A percentile compares a stretch with the other conserved stretches of the same genome.
Conservation (phyloP, 1,140 invertebrate genomes). For the Macrobrachium rosenbergii region DNA sequence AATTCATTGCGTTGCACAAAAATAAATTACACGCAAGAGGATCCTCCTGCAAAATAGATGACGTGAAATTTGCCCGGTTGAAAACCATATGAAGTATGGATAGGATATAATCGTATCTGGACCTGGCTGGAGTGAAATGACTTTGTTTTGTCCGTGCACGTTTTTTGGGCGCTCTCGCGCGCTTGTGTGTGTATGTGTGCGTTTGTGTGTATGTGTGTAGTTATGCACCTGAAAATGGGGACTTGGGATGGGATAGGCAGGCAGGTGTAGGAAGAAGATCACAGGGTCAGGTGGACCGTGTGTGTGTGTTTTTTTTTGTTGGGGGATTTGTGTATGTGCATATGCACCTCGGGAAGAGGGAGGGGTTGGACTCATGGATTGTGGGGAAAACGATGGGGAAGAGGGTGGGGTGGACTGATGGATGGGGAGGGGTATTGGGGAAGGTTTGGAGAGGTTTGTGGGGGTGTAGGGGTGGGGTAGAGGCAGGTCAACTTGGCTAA, state of each 20-base stretch:
- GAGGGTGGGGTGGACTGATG: not conserved
- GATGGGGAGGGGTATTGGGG: not conserved
- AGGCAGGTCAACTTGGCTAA: not conserved
- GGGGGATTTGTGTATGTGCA: constrained; percentile 15
- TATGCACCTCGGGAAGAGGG: not conserved
- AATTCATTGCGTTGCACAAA: too few relatives aligned
- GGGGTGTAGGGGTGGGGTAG: not conserved
- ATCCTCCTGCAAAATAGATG: too few relatives aligned
- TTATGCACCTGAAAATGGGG: not conserved
- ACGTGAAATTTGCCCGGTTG: too few relatives aligned
- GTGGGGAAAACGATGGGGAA: not conserved
- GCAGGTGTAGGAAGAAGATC: too few relatives aligned
- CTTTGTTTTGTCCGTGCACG: not conserved
- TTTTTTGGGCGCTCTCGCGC: not conserved
- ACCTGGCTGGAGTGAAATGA: not conserved
- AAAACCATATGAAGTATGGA: too few relatives aligned
- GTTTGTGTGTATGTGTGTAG: constrained; percentile 7
- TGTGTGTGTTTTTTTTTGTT: not conserved
- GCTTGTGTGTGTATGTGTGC: constrained; percentile 16
- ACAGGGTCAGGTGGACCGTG: not conserved
- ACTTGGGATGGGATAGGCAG: too few relatives aligned
- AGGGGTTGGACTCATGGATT: not conserved
- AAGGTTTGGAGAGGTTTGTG: not conserved
- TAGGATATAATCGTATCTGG: too few relatives aligned
- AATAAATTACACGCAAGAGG: too few relatives aligned